Base-by-base conservation (phyloP, 2,888 invertebrate genomes). In the Drosophila ustulata region DNA sequence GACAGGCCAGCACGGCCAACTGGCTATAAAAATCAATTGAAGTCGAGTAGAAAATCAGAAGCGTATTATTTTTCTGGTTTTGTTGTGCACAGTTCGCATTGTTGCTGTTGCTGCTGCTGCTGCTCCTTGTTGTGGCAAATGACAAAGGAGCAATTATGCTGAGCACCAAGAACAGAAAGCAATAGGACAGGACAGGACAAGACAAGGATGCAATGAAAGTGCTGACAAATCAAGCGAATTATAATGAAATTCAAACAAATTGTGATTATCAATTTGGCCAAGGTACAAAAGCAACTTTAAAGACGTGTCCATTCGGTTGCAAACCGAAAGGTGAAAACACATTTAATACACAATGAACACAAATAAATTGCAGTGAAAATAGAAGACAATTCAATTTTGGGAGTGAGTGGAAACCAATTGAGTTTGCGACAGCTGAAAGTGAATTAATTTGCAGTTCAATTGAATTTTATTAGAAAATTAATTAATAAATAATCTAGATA, bases 1-100 rank as follows among this genome's bases (percentile, higher is more conserved):
- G 51, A 68, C 39, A 47, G 63, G 61, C 50, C 58, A 72, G 53
- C 58, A 51, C 59, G 56, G 57, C 34, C 61, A 77, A 58, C 76
- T 74, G 76, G 77, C 78, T 70, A 77, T 77, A 78, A 77, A 77
- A 78, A 83, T 83, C 82, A 83, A 83, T 83, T 83, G 87, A 83
- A 83, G 82, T 83, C 82, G 87, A 86, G 87, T 81, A 79, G 87
- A 83, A 83, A 83, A 83, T 83, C 82, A 86, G 81, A 66, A 86
- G 71, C 87, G 82, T 77, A 86, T 78, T 78, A 75, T 78, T 77
- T 72, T 61, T 66, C 39, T 71, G 51, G 47, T 63, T 56, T 52
- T 52, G 47, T 58, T 65, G 53, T 49, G 32, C 49, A 52, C 53
- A 30, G 32, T 13, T 49, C 18, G 25, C 32, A 41, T 66, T 51